Percentiles rank a stretch among this genome's conserved stretches.
phyloP scores from a whole-genome alignment of 2,113 vertebrate species.

The Meles meles region DNA sequence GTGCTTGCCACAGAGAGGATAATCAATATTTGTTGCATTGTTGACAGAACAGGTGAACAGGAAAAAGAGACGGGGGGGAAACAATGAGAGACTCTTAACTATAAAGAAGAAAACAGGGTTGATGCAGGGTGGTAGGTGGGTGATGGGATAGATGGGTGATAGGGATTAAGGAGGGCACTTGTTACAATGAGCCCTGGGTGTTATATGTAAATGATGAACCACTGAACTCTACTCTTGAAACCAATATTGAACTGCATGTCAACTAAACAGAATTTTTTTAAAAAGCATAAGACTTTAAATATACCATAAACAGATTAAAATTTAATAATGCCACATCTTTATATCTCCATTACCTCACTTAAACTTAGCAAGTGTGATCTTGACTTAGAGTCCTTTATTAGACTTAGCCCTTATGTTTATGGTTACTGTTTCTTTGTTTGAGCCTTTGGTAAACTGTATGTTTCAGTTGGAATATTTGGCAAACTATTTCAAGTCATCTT shows the following conservation, averaged over 20 bases:
- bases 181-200: background rate
- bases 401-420: background rate
- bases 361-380: background rate
- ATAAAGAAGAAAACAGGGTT: background rate
- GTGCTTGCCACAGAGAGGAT: background rate
- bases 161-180: background rate
- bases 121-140: background rate
- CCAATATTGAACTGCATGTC: background rate
- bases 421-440: background rate
- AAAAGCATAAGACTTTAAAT: background rate
- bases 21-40: slow-evolving; percentile 1
- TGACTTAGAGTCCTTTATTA: background rate
- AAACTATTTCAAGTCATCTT: background rate
- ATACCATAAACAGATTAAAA: background rate
- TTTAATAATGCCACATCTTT: background rate
- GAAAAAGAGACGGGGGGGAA: background rate
- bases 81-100: background rate
- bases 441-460: background rate
- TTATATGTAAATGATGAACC: background rate
- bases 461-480: background rate
- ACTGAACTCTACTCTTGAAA: background rate
- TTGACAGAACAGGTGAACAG: background rate
- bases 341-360: background rate
- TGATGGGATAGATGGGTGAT: background rate
- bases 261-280: background rate